Evolutionary conservation across 2,113 vertebrate species (phyloP), one percentile per base, ranked within the genome.

Genomic region (Riparia riparia): DNA sequence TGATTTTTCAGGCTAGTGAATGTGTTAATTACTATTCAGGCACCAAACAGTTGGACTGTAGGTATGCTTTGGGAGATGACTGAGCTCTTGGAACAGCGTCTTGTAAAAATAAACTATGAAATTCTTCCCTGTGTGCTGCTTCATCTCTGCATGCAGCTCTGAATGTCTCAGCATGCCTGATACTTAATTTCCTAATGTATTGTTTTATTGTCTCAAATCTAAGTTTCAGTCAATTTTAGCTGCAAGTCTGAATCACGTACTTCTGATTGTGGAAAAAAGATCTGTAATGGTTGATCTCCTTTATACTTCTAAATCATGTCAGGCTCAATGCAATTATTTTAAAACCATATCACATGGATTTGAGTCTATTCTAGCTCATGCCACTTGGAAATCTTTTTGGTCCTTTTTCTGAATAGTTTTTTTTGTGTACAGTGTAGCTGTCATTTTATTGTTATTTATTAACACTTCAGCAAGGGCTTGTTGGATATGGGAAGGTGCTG

Each of bases 81-180:
- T 63, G 72, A 85, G 49, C 83, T 91, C 77, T 90, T 90, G 65
- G 76, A 96, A 71, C 45, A 32, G 51, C 53, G 26, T 89, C 73
- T 95, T 91, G 63, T 24, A 37, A 87, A 96, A 93, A 82, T 96
- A 90, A 96, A 71, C 45, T 32, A 3, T 74, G 68, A 90, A 95
- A 66, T 29, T 56, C 70, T 25, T 92, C 64, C 70, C 66, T 85
- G n/a, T 34, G 13, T 69, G 72, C 41, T 76, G 78, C 87, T 94
- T 93, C 51, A 87, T 94, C 85, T 93, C 95, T 89, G 79, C 70
- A 6, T 86, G 89, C 49, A 73, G 64, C 77, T 92, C 65, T 77
- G 93, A 95, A 84, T 92, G 44, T 77, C 87, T 93, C 82, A 65
- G 85, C 80, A 37, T 50, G 88, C 79, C 89, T 86, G 34, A 78